Evolutionary conservation across 2,113 vertebrate species (phyloP).

Genomic region (Sinocyclocheilus maitianheensis): DNA sequence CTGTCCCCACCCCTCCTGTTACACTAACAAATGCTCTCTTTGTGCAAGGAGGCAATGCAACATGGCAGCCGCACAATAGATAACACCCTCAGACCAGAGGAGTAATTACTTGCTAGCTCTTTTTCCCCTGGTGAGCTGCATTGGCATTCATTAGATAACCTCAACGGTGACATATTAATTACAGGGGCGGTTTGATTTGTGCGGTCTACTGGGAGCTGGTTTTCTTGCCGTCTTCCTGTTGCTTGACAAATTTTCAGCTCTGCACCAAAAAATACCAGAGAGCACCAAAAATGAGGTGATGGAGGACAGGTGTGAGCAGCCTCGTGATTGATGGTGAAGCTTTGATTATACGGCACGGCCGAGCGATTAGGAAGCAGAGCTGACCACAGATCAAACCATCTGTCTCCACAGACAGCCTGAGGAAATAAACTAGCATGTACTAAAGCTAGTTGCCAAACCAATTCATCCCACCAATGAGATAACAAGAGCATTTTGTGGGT

Average conservation of each 20-base stretch:
- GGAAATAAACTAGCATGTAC: background rate
- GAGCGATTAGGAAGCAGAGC: background rate
- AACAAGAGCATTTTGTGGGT: background rate
- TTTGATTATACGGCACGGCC: constrained; percentile 12
- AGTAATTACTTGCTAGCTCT: constrained; percentile 55
- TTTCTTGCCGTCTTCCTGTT: constrained; percentile 33
- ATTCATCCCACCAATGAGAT: background rate
- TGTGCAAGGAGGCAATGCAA: constrained; percentile 52
- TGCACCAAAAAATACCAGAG: background rate
- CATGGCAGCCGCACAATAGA: constrained; percentile 62
- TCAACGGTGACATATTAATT: constrained; percentile 60
- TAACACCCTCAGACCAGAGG: constrained; percentile 56
- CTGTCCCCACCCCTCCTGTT: constrained; percentile 24
- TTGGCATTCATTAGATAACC: constrained; percentile 58
- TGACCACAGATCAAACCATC: constrained; percentile 11
- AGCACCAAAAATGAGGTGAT: background rate
- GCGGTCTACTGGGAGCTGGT: constrained; percentile 29
- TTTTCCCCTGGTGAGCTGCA: constrained; percentile 36
- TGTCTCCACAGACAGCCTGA: background rate
- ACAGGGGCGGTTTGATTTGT: constrained; percentile 44
- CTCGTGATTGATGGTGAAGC: background rate
- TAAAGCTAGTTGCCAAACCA: background rate
- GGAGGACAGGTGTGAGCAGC: background rate
- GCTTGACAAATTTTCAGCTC: background rate
- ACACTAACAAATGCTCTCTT: constrained; percentile 52